Evolutionary conservation across 2,797 vertebrate species (phyloP), one percentile per base, ranked within the genome.

Genomic region (Zenarchopterus dispar): DNA sequence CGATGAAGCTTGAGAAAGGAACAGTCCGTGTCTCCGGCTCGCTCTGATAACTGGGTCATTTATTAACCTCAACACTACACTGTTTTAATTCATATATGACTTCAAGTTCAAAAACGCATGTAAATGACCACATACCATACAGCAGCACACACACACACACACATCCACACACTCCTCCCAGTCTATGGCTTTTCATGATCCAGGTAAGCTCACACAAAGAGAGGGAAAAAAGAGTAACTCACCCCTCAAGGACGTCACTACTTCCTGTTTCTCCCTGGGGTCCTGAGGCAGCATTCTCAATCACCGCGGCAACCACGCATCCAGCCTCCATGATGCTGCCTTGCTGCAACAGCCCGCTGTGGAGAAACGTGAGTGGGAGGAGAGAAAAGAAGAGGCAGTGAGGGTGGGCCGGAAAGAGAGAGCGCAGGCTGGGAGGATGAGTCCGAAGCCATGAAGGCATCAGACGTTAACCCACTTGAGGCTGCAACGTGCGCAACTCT

Each of bases 321-420:
- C 88, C 89, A 85, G 91, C 87, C 86, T 94, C 93, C 93, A 94
- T 94, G 88, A 91, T 91, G 84, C 85, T 81, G 90, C 83, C 79
- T 86, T 88, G 87, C 91, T 86, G 89, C 91, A 91, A 90, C 90
- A 88, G 90, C 87, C 84, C 73, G 65, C 91, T 88, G 86, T 88
- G 73, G 81, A 78, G 79, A 84, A 78, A 82, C 69, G 59, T 81
- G 80, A 73, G 81, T 33, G 58, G 78, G 78, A 75, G 73, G 67
- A 62, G 57, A 73, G 65, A 1, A 47, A 76, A 48, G 47, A 49
- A 65, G 71, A 63, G 16, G 49, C 15, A 57, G 63, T 44, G 36
- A 39, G 53, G 49, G 56, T 22, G 58, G 57, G 66, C 36, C 61
- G 54, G 56, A 44, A 47, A 67, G 50, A 47, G 60, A 47, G 60